Conservation (phyloP, 2,888 invertebrate species). For the Callinectes sapidus region DNA sequence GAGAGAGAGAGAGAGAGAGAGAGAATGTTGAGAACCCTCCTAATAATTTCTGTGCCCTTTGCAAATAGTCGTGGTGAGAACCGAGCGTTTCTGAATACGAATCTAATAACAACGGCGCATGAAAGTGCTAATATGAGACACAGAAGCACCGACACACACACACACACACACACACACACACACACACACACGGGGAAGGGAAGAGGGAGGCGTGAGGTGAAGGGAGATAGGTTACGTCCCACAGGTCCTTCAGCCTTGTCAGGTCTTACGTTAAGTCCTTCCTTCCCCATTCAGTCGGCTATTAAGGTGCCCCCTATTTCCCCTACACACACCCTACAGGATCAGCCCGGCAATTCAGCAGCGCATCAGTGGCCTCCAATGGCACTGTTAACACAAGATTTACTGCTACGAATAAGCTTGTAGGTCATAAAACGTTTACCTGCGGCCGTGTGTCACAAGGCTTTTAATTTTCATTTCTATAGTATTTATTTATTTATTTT, state of each 20-base stretch:
- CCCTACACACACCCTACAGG: not conserved
- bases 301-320: not conserved
- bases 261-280: conserved; percentile 19
- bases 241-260: conserved; percentile 20
- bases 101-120: not conserved
- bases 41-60: too few species aligned
- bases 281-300: not conserved
- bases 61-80: too few species aligned
- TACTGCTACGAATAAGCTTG: not conserved
- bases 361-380: not conserved
- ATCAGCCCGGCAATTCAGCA: conserved; percentile 18
- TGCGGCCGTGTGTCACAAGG: not conserved
- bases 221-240: conserved; percentile 6
- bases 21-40: too few species aligned
- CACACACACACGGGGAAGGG: not conserved
- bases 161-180: conserved; percentile 36
- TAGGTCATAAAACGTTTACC: not conserved
- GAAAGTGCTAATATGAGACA: not conserved
- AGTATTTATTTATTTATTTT: not conserved
- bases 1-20: too few species aligned
- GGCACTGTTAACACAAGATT: conserved; percentile 11
- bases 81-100: not conserved
- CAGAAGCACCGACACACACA: not conserved
- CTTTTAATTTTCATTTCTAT: not conserved
- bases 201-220: not conserved